phyloP scores from a whole-genome alignment of 2,113 vertebrate genomes.

The Herpailurus yagouaroundi region DNA sequence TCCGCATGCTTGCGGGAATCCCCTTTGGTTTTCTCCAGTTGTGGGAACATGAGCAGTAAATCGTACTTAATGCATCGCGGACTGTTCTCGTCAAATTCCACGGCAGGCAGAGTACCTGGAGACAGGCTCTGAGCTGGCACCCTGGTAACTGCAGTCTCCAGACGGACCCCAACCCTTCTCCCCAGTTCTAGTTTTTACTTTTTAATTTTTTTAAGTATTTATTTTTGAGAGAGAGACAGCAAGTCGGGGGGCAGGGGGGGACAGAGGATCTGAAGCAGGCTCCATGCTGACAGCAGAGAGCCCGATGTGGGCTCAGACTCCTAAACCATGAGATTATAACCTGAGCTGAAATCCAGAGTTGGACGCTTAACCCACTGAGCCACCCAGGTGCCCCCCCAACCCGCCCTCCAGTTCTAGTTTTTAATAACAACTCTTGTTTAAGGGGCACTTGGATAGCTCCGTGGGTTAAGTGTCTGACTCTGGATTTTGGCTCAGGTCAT shows the following conservation, averaged over 20 bases:
- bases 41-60: neutral
- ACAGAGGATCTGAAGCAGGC: neutral
- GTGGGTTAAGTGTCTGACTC: no score
- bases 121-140: neutral
- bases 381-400: neutral
- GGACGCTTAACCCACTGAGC: neutral
- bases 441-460: no score
- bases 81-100: neutral
- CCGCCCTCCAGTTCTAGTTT: neutral
- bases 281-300: neutral
- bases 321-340: neutral
- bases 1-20: neutral
- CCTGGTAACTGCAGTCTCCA: neutral
- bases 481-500: no score
- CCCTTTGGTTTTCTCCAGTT: neutral
- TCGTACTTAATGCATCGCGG: constrained; percentile 6
- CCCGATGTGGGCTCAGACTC: neutral
- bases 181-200: neutral
- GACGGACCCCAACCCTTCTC: neutral
- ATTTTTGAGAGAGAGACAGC: neutral
- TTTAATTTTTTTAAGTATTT: neutral
- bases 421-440: neutral
- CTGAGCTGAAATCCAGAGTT: neutral
- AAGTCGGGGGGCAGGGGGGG: neutral
- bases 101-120: neutral